phyloP scores from a whole-genome alignment of 1,140 invertebrate genomes.

The Rhyzopertha dominica region DNA sequence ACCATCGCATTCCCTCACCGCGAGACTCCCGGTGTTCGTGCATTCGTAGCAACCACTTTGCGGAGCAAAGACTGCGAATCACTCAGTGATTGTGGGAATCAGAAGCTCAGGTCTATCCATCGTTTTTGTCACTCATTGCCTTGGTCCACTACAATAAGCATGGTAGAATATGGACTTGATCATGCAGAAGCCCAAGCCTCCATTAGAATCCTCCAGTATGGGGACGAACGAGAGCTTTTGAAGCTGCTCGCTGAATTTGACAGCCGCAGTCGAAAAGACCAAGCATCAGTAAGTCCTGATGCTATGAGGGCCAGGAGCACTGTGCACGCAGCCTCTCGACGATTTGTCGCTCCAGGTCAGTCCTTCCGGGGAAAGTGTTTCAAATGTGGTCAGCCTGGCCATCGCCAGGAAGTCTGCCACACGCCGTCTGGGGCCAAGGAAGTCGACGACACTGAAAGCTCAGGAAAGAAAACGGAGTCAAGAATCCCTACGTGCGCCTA shows the following conservation, averaged over 20 bases:
- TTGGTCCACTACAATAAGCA: conserved; percentile 16
- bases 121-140: conserved; percentile 13
- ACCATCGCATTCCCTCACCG: conserved; percentile 16
- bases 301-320: neutral
- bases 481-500: too few species aligned
- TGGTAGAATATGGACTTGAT: conserved; percentile 20
- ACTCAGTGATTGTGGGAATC: conserved; percentile 18
- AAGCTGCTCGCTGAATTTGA: conserved; percentile 16
- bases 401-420: too few species aligned
- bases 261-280: conserved; percentile 1
- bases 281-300: neutral
- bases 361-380: too few species aligned
- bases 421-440: too few species aligned
- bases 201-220: conserved; percentile 6
- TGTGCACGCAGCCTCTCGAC: neutral
- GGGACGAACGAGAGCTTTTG: conserved; percentile 10
- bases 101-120: conserved; percentile 13
- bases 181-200: conserved; percentile 13
- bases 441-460: too few species aligned
- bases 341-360: too few species aligned
- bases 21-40: conserved; percentile 16
- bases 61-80: conserved; percentile 19
- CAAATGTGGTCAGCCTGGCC: too few species aligned
- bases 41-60: conserved; percentile 16
- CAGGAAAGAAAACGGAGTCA: too few species aligned